phyloP scores from a whole-genome alignment of 2,797 vertebrate genomes.

The Anas bernieri region DNA sequence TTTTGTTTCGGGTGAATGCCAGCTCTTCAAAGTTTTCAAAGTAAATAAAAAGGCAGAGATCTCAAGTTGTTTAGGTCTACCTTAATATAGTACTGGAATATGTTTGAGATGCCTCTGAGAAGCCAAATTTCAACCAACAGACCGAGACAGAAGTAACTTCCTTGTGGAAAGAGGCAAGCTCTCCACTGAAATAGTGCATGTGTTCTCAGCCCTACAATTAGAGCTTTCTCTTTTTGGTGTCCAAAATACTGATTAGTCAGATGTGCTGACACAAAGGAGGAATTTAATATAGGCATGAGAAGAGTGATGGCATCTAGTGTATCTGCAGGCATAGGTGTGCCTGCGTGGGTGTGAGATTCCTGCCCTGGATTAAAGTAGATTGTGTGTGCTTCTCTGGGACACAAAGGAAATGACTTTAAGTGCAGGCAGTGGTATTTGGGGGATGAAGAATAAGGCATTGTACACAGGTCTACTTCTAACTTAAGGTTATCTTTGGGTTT shows the following conservation, averaged over 20 bases:
- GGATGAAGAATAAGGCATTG: not conserved
- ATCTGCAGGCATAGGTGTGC: not conserved
- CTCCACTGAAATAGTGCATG: not conserved
- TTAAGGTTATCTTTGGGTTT: not conserved
- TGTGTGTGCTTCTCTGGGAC: not conserved
- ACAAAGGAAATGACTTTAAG: not conserved
- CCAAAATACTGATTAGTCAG: not conserved
- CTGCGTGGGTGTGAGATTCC: not conserved
- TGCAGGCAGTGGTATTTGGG: not conserved
- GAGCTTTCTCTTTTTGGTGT: not conserved
- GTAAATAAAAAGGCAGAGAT: not conserved
- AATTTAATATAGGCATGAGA: not conserved
- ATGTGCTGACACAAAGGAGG: not conserved
- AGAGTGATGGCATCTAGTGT: not conserved
- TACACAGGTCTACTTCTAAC: not conserved
- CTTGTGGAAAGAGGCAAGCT: not conserved
- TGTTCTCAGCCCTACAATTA: not conserved
- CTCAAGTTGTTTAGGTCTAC: not conserved
- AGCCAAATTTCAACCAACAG: not conserved
- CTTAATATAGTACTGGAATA: not conserved
- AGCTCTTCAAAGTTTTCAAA: not conserved
- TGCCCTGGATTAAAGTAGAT: not conserved
- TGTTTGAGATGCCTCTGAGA: not conserved
- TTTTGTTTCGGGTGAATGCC: not conserved
- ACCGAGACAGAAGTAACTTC: not conserved